These are phyloP conservation scores for Poecilobothrus nobilitatus DNA, from an alignment of 2,888 invertebrate genomes.

Conservation along the genomic window DNA sequence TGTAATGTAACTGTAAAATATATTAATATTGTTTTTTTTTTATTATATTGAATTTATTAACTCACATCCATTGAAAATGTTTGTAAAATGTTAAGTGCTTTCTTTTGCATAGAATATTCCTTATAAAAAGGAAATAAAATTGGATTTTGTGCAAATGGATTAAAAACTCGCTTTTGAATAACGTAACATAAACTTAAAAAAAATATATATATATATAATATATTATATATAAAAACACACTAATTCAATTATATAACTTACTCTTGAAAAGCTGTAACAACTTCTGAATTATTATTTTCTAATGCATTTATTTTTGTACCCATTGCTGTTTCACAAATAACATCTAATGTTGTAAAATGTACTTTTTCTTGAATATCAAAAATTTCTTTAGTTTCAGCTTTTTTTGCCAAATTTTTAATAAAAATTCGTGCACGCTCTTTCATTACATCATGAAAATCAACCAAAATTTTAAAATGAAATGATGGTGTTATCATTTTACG, in stretches of 20 bases:
- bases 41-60: neutral
- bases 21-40: too few relatives aligned
- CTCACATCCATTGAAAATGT: slow-evolving; percentile 35
- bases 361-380: slow-evolving; percentile 47
- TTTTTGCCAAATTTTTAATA: slow-evolving; percentile 31
- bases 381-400: slow-evolving; percentile 23
- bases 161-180: slow-evolving; percentile 32
- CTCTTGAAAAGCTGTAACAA: slow-evolving; percentile 44
- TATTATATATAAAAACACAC: too few relatives aligned
- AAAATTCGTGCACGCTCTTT: slow-evolving; percentile 45
- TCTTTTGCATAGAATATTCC: slow-evolving; percentile 45
- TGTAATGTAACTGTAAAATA: neutral
- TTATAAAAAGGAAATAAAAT: slow-evolving; percentile 37
- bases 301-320: slow-evolving; percentile 44
- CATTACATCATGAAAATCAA: slow-evolving; percentile 45
- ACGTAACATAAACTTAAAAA: slow-evolving; percentile 32
- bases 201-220: neutral
- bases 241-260: slow-evolving; percentile 23
- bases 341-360: slow-evolving; percentile 46
- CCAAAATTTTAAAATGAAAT: slow-evolving; percentile 48
- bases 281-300: slow-evolving; percentile 38
- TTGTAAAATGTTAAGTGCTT: slow-evolving; percentile 37
- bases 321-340: slow-evolving; percentile 52
- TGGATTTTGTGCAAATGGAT: slow-evolving; percentile 28
- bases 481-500: slow-evolving; percentile 46